Evolutionary conservation across 1,140 invertebrate genomes (phyloP).

Genomic region (Drosophila mojavensis): DNA sequence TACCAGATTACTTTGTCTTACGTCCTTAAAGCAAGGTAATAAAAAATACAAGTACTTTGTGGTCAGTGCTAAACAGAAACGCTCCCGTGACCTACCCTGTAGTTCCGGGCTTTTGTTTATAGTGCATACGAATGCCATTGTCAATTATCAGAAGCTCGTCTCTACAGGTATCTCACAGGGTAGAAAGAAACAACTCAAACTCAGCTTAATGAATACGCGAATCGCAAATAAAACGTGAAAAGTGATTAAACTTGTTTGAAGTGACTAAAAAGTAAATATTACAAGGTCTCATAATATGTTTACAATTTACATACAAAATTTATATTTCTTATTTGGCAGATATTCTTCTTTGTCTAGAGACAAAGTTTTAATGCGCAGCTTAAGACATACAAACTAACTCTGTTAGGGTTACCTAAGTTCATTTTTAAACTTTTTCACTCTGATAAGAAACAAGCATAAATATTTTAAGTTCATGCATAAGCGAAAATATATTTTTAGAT

Average conservation of each 20-base stretch:
- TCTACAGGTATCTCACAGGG: constrained; percentile 99
- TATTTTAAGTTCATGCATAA: too few species aligned
- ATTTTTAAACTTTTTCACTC: too few species aligned
- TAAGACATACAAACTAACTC: neutral
- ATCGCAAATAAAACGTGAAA: too few species aligned
- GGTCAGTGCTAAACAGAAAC: constrained; percentile 81
- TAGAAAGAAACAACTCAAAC: constrained; percentile 71
- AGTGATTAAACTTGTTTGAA: too few species aligned
- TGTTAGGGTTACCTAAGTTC: neutral
- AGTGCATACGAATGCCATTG: constrained; percentile 86
- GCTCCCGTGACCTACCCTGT: constrained; percentile 99
- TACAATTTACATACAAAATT: too few species aligned
- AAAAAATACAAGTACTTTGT: neutral
- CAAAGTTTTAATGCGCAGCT: neutral
- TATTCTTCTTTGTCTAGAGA: too few species aligned
- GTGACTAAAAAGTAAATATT: neutral
- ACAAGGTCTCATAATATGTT: too few species aligned
- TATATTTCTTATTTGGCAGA: too few species aligned
- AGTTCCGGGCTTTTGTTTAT: constrained; percentile 99
- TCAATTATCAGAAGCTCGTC: constrained; percentile 97
- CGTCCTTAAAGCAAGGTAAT: constrained; percentile 4
- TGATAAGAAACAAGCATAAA: too few species aligned
- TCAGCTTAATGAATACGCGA: neutral
- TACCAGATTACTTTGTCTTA: constrained; percentile 48
- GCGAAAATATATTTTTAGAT: too few species aligned